phyloP scores from a whole-genome alignment of 2,113 vertebrate genomes.

The Actenoides hombroni region DNA sequence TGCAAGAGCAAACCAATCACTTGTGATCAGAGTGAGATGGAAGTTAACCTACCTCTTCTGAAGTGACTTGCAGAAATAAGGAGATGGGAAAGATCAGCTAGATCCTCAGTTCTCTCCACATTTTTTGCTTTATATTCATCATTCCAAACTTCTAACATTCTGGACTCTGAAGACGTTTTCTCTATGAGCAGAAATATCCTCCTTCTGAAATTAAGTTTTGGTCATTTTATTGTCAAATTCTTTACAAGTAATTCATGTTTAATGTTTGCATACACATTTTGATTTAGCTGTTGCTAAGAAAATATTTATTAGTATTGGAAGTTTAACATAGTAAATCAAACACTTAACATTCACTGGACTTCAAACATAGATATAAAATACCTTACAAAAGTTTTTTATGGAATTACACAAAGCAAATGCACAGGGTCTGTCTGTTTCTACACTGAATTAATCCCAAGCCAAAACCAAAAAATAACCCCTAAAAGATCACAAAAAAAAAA shows the following conservation, averaged over 20 bases:
- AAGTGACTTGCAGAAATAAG: not conserved
- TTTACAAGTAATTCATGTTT: slow-evolving; percentile 19
- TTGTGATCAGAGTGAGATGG: not conserved
- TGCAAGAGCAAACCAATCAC: not conserved
- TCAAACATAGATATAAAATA: slow-evolving; percentile 70
- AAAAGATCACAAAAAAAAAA: slow-evolving; percentile 33
- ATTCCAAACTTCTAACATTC: not conserved
- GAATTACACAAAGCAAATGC: slow-evolving; percentile 67
- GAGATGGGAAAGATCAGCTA: not conserved
- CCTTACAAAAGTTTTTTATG: slow-evolving; percentile 59
- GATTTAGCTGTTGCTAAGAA: slow-evolving; percentile 69
- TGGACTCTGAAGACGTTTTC: not conserved
- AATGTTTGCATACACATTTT: slow-evolving; percentile 21
- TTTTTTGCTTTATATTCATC: not conserved
- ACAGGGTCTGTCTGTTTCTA: slow-evolving; percentile 63
- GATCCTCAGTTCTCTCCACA: not conserved
- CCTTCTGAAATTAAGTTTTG: slow-evolving; percentile 16
- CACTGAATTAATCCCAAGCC: slow-evolving; percentile 65
- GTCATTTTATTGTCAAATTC: slow-evolving; percentile 35
- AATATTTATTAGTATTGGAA: slow-evolving; percentile 73
- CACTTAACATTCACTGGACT: slow-evolving; percentile 68
- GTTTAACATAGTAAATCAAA: slow-evolving; percentile 72
- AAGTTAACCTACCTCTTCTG: not conserved
- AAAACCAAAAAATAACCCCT: slow-evolving; percentile 41
- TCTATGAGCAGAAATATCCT: slow-evolving; percentile 12